These are phyloP conservation scores for Typhlomys cinereus DNA, from an alignment of 2,113 vertebrate genomes.

Conservation along the genomic window DNA sequence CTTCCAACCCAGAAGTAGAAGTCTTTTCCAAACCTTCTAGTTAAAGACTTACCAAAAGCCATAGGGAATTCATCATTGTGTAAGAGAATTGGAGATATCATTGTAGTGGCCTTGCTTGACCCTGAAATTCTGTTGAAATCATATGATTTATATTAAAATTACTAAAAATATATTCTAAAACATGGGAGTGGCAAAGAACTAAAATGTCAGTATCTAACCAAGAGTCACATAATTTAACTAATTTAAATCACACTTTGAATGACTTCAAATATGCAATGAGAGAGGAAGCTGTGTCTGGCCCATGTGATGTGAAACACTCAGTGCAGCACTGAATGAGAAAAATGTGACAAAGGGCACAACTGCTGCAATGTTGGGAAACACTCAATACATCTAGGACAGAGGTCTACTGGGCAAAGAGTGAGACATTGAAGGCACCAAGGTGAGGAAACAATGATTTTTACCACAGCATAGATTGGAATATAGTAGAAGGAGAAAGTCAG, in stretches of 20 bases:
- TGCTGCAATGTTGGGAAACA: fast-evolving
- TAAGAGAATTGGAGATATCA: neutral
- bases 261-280: neutral
- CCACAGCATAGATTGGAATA: neutral
- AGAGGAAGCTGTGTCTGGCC: neutral
- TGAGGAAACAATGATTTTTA: neutral
- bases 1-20: neutral
- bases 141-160: neutral
- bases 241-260: neutral
- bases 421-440: neutral
- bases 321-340: neutral
- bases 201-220: neutral
- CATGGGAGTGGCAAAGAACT: neutral
- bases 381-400: neutral
- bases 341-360: neutral
- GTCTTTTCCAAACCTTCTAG: neutral
- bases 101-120: neutral
- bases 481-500: neutral
- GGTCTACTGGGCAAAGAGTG: neutral
- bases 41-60: neutral
- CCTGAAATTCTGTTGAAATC: constrained; percentile 21
- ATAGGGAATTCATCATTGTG: neutral
- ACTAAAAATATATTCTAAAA: neutral
- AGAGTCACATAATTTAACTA: neutral
- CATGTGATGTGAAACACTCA: neutral